Conservation (phyloP, 2,888 invertebrate genomes). For the Endomychus coccineus region DNA sequence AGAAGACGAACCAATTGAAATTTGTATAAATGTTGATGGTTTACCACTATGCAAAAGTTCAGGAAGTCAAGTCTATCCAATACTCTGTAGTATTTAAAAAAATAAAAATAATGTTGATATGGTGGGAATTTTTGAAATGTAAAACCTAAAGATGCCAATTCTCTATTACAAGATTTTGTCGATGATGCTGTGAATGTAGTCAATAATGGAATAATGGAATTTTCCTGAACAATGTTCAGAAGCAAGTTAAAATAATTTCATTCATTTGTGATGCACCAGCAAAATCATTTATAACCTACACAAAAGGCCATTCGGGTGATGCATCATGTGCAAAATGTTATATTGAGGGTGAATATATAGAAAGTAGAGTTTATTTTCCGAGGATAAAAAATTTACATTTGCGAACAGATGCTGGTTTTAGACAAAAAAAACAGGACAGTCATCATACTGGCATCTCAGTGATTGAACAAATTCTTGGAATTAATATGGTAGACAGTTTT, state of each 20-base stretch:
- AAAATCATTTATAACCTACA: constrained; percentile 19
- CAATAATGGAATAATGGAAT: constrained; percentile 8
- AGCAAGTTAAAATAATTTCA: constrained; percentile 16
- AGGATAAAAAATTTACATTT: constrained; percentile 9
- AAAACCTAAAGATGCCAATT: constrained; percentile 19
- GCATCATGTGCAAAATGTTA: constrained; percentile 25
- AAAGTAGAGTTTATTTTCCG: constrained; percentile 18
- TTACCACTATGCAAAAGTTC: constrained; percentile 18
- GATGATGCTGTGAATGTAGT: constrained; percentile 16
- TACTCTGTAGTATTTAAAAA: constrained; percentile 18
- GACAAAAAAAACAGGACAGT: constrained; percentile 13
- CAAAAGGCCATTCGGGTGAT: constrained; percentile 21
- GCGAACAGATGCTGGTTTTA: constrained; percentile 15
- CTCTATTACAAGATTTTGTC: constrained; percentile 18
- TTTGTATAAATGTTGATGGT: constrained; percentile 16
- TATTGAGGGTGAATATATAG: background rate
- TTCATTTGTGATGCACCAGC: constrained; percentile 24
- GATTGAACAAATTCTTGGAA: constrained; percentile 20
- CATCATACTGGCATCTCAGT: constrained; percentile 20
- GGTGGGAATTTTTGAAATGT: constrained; percentile 21
- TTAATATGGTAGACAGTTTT: constrained; percentile 23
- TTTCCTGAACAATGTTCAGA: constrained; percentile 9
- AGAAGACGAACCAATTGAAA: constrained; percentile 8
- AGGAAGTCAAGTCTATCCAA: constrained; percentile 22
- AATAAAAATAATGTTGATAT: constrained; percentile 19